Evolutionary conservation across 2,113 vertebrate genomes (phyloP).

Genomic region (Brachypodius melanocephalos): DNA sequence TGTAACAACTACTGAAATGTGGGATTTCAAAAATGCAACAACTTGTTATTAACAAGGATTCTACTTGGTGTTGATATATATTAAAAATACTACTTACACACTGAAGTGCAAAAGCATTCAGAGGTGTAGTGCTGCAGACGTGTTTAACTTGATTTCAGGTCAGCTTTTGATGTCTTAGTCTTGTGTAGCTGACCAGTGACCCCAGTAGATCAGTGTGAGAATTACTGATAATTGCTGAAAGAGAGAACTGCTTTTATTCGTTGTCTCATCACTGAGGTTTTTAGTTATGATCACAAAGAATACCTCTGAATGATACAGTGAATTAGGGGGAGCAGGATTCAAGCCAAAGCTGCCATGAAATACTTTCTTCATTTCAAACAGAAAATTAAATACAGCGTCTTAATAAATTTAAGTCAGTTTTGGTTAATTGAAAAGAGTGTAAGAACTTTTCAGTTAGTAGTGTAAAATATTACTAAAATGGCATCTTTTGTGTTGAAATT

Average conservation of each 20-base stretch:
- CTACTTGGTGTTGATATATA: neutral
- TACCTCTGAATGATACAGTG: neutral
- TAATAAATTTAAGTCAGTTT: neutral
- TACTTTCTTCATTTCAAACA: neutral
- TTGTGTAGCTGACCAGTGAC: slow-evolving; percentile 13
- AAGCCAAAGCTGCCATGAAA: neutral
- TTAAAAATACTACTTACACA: neutral
- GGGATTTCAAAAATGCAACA: neutral
- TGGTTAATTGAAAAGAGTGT: neutral
- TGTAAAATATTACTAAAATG: neutral
- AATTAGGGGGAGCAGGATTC: neutral
- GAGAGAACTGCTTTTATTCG: neutral
- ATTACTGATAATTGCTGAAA: neutral
- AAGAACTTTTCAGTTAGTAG: neutral
- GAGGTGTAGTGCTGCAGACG: neutral
- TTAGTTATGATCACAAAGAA: neutral
- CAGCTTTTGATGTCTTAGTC: neutral
- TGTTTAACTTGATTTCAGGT: neutral
- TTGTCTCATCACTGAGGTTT: neutral
- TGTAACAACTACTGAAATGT: neutral
- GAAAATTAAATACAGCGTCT: neutral
- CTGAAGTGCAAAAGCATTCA: neutral
- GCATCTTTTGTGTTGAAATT: slow-evolving; percentile 35
- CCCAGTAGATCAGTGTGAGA: neutral
- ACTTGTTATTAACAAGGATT: neutral